Base-by-base conservation (phyloP, 2,113 vertebrate genomes). In the Tenebrosternarchus preto region DNA sequence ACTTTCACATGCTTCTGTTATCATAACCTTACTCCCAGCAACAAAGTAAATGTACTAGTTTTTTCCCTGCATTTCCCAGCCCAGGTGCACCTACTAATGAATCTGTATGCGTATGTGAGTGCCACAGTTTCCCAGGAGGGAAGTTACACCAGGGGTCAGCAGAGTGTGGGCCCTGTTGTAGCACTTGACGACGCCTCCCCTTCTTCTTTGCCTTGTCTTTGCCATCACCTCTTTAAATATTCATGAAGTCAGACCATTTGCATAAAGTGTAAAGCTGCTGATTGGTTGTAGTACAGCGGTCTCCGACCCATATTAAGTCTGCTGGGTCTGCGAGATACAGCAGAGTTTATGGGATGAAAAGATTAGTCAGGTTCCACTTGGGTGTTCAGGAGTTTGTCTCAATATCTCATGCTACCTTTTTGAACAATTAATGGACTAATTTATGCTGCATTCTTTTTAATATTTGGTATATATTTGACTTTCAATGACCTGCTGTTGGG, bases 141-240 rank as follows among this genome's bases (percentile, higher is more conserved):
- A 59, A 50, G 20, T 71, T 50, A 78, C 31, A 53, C n/a, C 33
- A 25, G 69, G n/a, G n/a, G 36, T 61, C 63, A 81, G 39, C 15
- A 73, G 39, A 9, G 75, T 61, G 53, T n/a, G 55, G 59, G 67
- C 24, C 29, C 25, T 61, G 25, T 6, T 25, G 2, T n/a, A n/a
- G 17, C 55, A 50, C 25, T 50, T 77, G 53, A 67, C 67, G 69
- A 64, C 6, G 31, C 55, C 59, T 75, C 17, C 86, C 85, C 86
- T 70, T 57, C 57, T 78, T 75, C 60, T 76, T 77, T 25, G 79
- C 83, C 91, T 90, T 91, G 91, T 91, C 91, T 91, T 92, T 92
- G 87, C 87, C 86, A 90, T 90, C 85, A 89, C 88, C 88, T 90
- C 88, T 89, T 92, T 90, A 93, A 92, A 91, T 87, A 91, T 91